These are phyloP conservation scores for Dromius quadrimaculatus DNA, from an alignment of 2,888 invertebrate species.

Conservation along the genomic window DNA sequence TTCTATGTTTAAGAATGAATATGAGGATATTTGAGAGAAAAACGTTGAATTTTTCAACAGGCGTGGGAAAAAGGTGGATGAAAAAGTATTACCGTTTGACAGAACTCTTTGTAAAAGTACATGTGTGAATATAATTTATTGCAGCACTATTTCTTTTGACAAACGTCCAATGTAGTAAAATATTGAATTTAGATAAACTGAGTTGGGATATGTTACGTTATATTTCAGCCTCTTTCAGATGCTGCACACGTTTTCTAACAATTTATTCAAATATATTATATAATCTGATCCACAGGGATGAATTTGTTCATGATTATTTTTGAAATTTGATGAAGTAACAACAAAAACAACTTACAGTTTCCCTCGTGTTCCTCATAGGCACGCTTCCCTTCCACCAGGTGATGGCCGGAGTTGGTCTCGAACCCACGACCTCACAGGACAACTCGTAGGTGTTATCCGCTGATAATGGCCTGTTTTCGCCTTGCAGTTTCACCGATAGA, in stretches of 20 bases:
- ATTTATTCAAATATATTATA: not conserved
- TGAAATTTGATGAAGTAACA: not conserved
- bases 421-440: slow-evolving; percentile 80
- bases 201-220: not conserved
- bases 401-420: slow-evolving; percentile 81
- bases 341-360: slow-evolving; percentile 71
- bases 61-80: too few species aligned
- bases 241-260: too few species aligned
- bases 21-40: too few species aligned
- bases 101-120: not conserved
- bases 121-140: not conserved
- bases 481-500: slow-evolving; percentile 76
- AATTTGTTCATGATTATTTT: too few species aligned
- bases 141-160: not conserved
- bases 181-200: not conserved
- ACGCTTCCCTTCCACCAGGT: slow-evolving; percentile 83
- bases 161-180: not conserved
- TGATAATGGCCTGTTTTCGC: slow-evolving; percentile 78
- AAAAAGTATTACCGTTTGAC: too few species aligned
- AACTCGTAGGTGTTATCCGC: slow-evolving; percentile 79
- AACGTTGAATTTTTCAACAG: too few species aligned
- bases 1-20: too few species aligned
- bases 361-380: slow-evolving; percentile 75
- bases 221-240: not conserved
- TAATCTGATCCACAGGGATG: too few species aligned